These are phyloP conservation scores for Nyctibius grandis DNA, from an alignment of 2,797 vertebrate genomes.

Conservation along the genomic window DNA sequence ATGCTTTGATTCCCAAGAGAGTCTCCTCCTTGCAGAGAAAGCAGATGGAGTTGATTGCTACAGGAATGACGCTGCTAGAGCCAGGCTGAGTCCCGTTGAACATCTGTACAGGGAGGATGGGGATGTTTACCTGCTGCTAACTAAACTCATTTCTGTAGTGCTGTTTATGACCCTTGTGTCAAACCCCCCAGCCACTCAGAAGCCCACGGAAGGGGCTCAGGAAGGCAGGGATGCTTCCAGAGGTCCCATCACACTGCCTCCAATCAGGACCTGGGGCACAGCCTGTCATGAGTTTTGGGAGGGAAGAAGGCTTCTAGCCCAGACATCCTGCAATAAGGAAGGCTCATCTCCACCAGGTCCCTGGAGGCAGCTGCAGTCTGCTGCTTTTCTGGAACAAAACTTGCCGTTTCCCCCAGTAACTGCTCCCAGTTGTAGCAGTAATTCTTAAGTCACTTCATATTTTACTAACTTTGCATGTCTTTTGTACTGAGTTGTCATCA, in stretches of 20 bases:
- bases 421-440: constrained; percentile 28
- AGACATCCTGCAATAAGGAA: neutral
- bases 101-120: neutral
- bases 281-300: neutral
- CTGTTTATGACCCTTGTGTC: neutral
- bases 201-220: neutral
- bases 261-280: neutral
- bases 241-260: neutral
- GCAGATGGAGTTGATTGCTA: rapidly evolving
- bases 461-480: constrained; percentile 7
- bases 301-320: neutral
- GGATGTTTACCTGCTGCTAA: neutral
- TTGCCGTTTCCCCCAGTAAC: neutral
- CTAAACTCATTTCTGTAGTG: neutral
- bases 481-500: neutral
- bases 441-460: neutral
- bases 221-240: neutral
- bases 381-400: neutral
- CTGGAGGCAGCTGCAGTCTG: neutral
- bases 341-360: neutral
- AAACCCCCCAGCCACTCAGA: neutral
- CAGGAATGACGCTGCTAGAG: neutral
- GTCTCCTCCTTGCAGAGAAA: neutral
- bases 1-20: neutral
- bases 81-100: neutral